A percentile compares a stretch with the other conserved stretches of the same genome.
phyloP scores from a whole-genome alignment of 2,888 invertebrate genomes.

The Xanthia togata region DNA sequence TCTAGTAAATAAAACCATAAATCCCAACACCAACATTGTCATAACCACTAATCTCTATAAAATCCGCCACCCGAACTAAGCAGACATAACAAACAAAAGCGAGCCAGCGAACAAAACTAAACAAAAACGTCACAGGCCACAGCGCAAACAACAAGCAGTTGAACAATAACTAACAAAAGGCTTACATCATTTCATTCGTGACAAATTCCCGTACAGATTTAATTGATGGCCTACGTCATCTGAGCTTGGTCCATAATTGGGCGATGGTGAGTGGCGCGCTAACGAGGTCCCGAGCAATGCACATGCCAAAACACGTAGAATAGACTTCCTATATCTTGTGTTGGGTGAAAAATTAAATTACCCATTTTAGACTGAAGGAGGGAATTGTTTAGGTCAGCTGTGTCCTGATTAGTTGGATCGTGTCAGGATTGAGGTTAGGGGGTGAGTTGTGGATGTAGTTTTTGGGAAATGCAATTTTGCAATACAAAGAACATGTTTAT shows the following conservation, averaged over 20 bases:
- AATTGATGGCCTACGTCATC: constrained; percentile 81
- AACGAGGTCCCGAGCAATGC: constrained; percentile 79
- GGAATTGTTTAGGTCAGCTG: constrained; percentile 18
- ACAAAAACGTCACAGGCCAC: constrained; percentile 54
- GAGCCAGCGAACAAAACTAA: constrained; percentile 49
- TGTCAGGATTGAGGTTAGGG: background rate
- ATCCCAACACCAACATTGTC: constrained; percentile 31
- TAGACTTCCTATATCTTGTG: constrained; percentile 66
- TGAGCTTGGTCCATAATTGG: constrained; percentile 85
- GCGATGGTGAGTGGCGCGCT: constrained; percentile 80
- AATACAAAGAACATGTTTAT: background rate
- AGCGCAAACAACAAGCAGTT: constrained; percentile 57
- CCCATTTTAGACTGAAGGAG: constrained; percentile 17
- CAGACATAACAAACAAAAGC: constrained; percentile 41
- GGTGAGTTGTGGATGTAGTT: background rate
- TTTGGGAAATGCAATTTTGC: background rate
- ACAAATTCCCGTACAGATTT: constrained; percentile 76
- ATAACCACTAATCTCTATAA: constrained; percentile 42
- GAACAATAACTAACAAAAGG: constrained; percentile 62
- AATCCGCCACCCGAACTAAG: constrained; percentile 45
- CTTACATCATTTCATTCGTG: constrained; percentile 67
- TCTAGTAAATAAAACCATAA: constrained; percentile 38
- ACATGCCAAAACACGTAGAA: constrained; percentile 84
- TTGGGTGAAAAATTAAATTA: constrained; percentile 40
- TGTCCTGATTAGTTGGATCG: constrained; percentile 14